phyloP scores from a whole-genome alignment of 2,797 vertebrate species.

The Emydoidea blandingii region DNA sequence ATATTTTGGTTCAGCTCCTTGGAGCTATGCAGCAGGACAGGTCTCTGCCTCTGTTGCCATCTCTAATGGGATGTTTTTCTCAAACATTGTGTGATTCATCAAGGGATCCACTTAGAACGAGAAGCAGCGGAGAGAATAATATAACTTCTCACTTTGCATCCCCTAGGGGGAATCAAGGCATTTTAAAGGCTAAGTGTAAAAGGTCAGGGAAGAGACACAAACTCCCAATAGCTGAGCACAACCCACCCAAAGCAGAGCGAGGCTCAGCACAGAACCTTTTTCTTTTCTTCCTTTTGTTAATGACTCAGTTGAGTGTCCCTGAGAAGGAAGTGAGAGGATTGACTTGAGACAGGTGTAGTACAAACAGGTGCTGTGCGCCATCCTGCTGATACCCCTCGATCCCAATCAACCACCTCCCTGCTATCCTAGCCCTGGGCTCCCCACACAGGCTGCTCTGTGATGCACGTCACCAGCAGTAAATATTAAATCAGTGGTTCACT shows the following conservation, averaged over 20 bases:
- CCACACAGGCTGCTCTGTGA: not conserved
- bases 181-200: not conserved
- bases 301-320: not conserved
- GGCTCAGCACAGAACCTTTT: too few relatives aligned
- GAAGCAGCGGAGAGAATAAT: not conserved
- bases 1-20: slow-evolving; percentile 64
- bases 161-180: not conserved
- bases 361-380: too few relatives aligned
- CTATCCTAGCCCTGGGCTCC: not conserved
- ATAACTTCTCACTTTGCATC: too few relatives aligned
- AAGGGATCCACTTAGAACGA: not conserved
- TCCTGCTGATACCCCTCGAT: not conserved
- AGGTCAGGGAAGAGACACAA: not conserved
- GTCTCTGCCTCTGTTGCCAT: not conserved
- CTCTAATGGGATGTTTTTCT: not conserved
- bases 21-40: not conserved
- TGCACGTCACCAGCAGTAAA: not conserved
- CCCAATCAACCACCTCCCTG: not conserved
- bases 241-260: too few relatives aligned
- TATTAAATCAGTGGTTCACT: not conserved
- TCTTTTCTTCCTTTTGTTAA: too few relatives aligned
- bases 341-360: not conserved
- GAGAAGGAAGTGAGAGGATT: not conserved
- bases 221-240: not conserved
- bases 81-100: not conserved